phyloP scores from a whole-genome alignment of 2,113 vertebrate genomes.

The Nicator chloris region DNA sequence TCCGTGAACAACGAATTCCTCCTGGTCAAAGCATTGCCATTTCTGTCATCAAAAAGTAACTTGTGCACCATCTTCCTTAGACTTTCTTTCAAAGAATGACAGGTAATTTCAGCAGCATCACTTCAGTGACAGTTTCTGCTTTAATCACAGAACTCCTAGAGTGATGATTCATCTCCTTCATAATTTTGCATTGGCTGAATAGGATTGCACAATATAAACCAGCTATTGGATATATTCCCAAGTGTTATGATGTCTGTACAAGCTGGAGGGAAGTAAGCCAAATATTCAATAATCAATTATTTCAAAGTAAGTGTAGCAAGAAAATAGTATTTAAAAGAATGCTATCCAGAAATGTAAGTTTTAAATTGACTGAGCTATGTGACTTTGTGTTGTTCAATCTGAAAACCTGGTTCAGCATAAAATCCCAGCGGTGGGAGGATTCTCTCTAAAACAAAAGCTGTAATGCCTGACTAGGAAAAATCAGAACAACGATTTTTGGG shows the following conservation, averaged over 20 bases:
- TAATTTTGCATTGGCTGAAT: not conserved
- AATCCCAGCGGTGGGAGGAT: not conserved
- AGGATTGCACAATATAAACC: not conserved
- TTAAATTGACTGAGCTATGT: not conserved
- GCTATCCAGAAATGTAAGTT: not conserved
- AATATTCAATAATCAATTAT: not conserved
- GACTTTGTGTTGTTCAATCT: not conserved
- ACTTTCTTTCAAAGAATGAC: constrained; percentile 21
- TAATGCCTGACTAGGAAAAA: not conserved
- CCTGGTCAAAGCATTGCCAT: constrained; percentile 11
- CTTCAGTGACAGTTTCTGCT: constrained; percentile 18
- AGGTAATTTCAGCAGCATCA: constrained; percentile 34
- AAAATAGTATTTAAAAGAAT: not conserved
- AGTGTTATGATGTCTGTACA: not conserved
- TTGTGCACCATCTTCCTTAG: not conserved
- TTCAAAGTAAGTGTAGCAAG: not conserved
- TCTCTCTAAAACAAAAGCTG: not conserved
- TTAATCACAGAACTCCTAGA: not conserved
- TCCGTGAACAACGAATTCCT: not conserved
- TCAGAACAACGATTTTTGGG: not conserved
- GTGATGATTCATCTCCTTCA: constrained; percentile 34
- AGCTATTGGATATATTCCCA: not conserved
- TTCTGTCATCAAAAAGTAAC: constrained; percentile 33
- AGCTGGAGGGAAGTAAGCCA: not conserved
- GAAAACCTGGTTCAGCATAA: not conserved